Base-by-base conservation (phyloP, 2,888 invertebrate species). In the Heteromurus nitidus region DNA sequence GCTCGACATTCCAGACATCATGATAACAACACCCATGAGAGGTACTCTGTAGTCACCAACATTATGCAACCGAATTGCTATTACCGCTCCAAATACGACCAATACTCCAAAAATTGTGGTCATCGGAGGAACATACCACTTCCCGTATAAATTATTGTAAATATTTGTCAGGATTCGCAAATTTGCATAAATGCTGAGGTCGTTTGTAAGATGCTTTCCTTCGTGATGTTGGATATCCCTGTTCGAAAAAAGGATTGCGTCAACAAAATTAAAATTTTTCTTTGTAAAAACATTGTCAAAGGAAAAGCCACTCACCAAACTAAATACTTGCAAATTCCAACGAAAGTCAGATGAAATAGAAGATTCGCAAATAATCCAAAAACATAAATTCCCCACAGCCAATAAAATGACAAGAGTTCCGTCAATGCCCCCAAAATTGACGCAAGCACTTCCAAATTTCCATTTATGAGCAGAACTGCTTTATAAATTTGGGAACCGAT, bases 101-200 rank as follows among this genome's bases (percentile, higher is more conserved):
- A 68, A 18, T 0, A 18, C 1, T 1, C 68, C 20, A 7, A 30
- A 1, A 28, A 18, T 20, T 18, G 50, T 13, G 18, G 50, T 69
- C 1, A 24, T 31, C 2, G 31, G 11, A 9, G 69, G 69, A 16
- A 69, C 20, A 22, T 55, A 69, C 18, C 7, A 1, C 1, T 9
- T 18, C 9, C 69, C 69, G 24, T 18, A 69, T 2, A 53, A 22
- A 5, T 69, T 31, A 24, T 69, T 69, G 20, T 28, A 69, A 1
- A 69, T 7, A 9, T 31, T 55, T 1, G 36, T 53, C 1, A 69
- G 24, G 1, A 69, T 22, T 1, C 69, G 55, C 1, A 69, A 36
- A 55, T 69, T 53, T 1, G 53, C 11, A 7, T 55, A 55, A 24
- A 55, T 55, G 16, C 20, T 24, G 11, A 31, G 13, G 28, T 30